Percentiles rank a stretch among this genome's conserved stretches.
Conservation (phyloP, 2,797 vertebrate species). For the Alcedo atthis region DNA sequence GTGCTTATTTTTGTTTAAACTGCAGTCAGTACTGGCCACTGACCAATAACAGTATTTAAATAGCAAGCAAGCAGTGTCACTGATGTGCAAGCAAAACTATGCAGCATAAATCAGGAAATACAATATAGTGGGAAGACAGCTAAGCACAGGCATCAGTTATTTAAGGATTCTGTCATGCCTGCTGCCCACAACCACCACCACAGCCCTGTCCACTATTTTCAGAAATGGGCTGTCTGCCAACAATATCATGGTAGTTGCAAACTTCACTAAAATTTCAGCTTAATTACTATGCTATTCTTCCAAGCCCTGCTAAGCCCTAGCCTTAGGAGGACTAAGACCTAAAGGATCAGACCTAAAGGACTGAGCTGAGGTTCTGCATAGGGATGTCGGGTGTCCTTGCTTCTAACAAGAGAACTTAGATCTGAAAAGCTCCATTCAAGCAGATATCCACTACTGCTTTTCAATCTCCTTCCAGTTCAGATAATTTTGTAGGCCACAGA, state of each 20-base stretch:
- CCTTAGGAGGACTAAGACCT: background rate
- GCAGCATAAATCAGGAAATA: background rate
- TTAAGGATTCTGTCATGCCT: background rate
- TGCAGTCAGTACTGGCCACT: background rate
- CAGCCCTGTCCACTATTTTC: background rate
- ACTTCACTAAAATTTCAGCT: background rate
- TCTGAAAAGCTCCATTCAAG: background rate
- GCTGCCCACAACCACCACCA: slow-evolving; percentile 28
- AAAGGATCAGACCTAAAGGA: background rate
- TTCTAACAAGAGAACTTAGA: background rate
- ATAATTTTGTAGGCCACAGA: background rate
- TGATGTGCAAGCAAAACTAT: background rate
- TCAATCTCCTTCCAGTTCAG: background rate
- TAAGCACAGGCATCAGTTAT: background rate
- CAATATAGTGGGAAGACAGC: background rate
- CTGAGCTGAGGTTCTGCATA: background rate
- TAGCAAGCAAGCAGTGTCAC: background rate
- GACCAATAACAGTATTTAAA: background rate
- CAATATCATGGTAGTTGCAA: background rate
- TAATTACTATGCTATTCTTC: background rate
- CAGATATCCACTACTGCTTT: background rate
- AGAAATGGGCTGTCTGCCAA: background rate
- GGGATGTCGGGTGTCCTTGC: fast-evolving
- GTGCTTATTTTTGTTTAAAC: background rate
- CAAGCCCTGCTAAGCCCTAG: background rate